Percentiles rank a stretch among this genome's conserved stretches.
Evolutionary conservation across 2,797 vertebrate genomes (phyloP).

Genomic region (Poecilia picta): DNA sequence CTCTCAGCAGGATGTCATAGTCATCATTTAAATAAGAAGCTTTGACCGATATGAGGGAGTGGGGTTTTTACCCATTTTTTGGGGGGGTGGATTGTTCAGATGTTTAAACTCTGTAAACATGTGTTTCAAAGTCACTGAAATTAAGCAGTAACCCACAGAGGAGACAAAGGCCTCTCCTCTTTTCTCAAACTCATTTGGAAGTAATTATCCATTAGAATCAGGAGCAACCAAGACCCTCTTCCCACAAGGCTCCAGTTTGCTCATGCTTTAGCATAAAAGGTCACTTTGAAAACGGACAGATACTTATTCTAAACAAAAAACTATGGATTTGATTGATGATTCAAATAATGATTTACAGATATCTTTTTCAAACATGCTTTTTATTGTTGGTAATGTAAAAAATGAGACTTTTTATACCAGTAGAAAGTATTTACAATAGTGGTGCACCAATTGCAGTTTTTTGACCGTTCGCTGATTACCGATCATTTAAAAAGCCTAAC

Average conservation of each 20-base stretch:
- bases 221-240: constrained; percentile 34
- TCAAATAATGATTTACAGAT: neutral
- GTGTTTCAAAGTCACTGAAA: constrained; percentile 59
- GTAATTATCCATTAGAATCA: constrained; percentile 59
- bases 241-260: constrained; percentile 39
- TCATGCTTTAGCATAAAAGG: constrained; percentile 26
- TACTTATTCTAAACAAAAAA: neutral
- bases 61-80: neutral
- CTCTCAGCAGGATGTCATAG: constrained; percentile 10
- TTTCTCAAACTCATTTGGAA: constrained; percentile 66
- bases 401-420: neutral
- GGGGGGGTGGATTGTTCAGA: constrained; percentile 1
- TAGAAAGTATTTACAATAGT: neutral
- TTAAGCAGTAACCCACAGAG: constrained; percentile 43
- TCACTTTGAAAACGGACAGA: constrained; percentile 16
- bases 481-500: no score
- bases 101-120: constrained; percentile 44
- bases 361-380: neutral
- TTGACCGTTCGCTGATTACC: no score
- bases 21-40: constrained; percentile 22
- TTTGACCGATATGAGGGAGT: neutral
- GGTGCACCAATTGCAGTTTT: no score
- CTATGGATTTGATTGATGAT: neutral
- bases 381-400: neutral
- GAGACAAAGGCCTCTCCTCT: constrained; percentile 34